Conservation (phyloP, 2,797 vertebrate species). For the Parauchenoglanis punctatus region DNA sequence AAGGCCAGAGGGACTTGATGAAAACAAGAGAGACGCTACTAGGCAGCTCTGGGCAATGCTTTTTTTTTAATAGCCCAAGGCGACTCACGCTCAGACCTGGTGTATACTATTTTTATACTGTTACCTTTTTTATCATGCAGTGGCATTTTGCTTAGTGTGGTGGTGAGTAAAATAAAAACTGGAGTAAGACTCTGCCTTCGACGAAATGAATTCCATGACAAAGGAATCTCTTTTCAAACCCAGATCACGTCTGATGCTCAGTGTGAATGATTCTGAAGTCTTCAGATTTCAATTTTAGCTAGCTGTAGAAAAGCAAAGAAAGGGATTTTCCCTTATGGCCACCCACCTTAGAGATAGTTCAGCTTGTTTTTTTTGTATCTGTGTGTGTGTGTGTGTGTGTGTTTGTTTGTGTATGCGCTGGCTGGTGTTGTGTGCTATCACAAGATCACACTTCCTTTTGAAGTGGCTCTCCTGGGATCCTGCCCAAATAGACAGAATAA, state of each 20-base stretch:
- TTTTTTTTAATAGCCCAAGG: neutral
- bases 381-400: constrained; percentile 11
- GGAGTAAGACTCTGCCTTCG: neutral
- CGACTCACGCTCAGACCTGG: neutral
- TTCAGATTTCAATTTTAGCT: constrained; percentile 4
- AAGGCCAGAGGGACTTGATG: neutral
- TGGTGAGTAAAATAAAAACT: neutral
- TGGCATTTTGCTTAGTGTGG: constrained; percentile 5
- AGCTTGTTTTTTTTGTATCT: constrained; percentile 23
- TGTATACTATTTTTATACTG: neutral
- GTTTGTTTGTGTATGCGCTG: constrained; percentile 18
- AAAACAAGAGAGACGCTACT: neutral
- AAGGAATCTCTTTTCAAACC: neutral
- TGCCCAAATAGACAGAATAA: constrained; percentile 44
- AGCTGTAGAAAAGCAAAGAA: neutral
- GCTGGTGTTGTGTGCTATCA: constrained; percentile 34
- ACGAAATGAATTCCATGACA: neutral
- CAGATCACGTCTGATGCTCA: constrained; percentile 6
- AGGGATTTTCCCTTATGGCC: constrained; percentile 14
- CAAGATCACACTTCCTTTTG: constrained; percentile 50
- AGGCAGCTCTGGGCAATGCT: neutral
- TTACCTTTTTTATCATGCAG: neutral
- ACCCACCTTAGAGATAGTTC: constrained; percentile 25
- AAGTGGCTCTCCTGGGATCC: constrained; percentile 26
- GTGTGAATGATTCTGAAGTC: neutral